These are phyloP conservation scores for Dolichomitus sp. DNA, from an alignment of 2,888 invertebrate genomes.

Conservation along the genomic window DNA sequence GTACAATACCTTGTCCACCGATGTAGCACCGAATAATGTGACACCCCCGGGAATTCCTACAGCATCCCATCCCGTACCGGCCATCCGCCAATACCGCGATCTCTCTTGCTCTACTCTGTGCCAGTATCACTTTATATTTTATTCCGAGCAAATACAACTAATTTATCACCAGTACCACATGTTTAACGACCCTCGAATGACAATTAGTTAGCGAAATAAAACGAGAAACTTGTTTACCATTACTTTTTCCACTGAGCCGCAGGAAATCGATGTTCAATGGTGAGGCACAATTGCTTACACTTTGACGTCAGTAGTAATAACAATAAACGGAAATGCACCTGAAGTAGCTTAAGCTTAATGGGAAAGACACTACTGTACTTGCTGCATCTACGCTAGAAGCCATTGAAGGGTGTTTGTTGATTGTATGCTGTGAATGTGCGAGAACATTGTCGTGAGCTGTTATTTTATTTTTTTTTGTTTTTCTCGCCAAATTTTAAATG, in stretches of 20 bases:
- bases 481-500: slow-evolving; percentile 65
- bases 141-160: not conserved
- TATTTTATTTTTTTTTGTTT: slow-evolving; percentile 15
- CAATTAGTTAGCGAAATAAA: slow-evolving; percentile 13
- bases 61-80: not conserved
- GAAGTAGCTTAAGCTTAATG: not conserved
- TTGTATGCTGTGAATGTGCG: slow-evolving; percentile 11
- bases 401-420: slow-evolving; percentile 2
- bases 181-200: slow-evolving; percentile 6
- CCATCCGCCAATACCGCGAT: not conserved
- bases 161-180: slow-evolving; percentile 10
- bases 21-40: slow-evolving; percentile 53
- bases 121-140: slow-evolving; percentile 1
- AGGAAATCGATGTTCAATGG: not conserved
- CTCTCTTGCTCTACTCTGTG: not conserved
- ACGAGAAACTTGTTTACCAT: not conserved
- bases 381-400: not conserved
- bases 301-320: not conserved
- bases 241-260: not conserved
- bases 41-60: slow-evolving; percentile 48
- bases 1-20: slow-evolving; percentile 62
- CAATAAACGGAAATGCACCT: not conserved
- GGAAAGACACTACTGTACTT: not conserved
- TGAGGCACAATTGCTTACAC: slow-evolving; percentile 10
- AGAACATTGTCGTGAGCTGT: slow-evolving; percentile 63